phyloP scores from a whole-genome alignment of 2,113 vertebrate genomes.

The Petrocephalus zakoni region DNA sequence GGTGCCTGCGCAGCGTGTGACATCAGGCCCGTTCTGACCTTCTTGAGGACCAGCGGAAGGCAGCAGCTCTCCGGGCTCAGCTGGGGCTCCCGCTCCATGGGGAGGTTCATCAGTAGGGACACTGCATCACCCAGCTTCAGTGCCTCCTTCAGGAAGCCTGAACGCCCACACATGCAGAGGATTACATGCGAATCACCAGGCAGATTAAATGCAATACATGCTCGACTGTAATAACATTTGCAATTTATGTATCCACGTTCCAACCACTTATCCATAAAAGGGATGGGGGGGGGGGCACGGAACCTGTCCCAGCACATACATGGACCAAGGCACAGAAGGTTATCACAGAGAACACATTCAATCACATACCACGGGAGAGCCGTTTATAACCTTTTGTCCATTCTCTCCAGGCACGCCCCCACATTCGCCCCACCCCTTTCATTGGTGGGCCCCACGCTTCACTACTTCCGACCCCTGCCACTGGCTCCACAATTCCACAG shows the following conservation, averaged over 20 bases:
- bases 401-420: neutral
- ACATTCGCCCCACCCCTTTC: neutral
- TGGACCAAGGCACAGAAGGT: neutral
- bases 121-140: conserved; percentile 73
- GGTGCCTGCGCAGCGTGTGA: neutral
- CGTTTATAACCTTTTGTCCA: neutral
- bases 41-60: conserved; percentile 85
- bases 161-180: conserved; percentile 26
- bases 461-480: neutral
- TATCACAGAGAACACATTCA: neutral
- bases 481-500: neutral
- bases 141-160: conserved; percentile 80
- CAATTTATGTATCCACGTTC: neutral
- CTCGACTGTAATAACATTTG: neutral
- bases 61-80: conserved; percentile 49
- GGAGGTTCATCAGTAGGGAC: conserved; percentile 75
- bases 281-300: neutral
- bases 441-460: neutral
- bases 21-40: conserved; percentile 57
- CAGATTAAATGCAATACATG: neutral
- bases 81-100: conserved; percentile 38
- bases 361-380: neutral
- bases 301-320: neutral
- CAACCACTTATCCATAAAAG: neutral
- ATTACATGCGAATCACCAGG: neutral